Percentiles rank a stretch among this genome's conserved stretches.
Conservation (phyloP, 2,888 invertebrate genomes). For the Leptinotarsa haldemani region DNA sequence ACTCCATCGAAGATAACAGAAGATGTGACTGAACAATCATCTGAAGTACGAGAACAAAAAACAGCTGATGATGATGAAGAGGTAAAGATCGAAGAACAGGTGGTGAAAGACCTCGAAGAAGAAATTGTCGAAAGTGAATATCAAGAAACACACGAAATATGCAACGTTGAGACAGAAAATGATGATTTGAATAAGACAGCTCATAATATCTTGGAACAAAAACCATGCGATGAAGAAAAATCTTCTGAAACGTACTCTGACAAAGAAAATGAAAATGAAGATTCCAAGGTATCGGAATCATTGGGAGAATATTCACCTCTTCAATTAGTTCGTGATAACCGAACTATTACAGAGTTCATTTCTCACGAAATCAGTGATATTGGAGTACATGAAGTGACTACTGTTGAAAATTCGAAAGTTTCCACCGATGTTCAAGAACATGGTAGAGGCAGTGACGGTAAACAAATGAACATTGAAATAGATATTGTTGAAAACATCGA, state of each 20-base stretch:
- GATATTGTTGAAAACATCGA: background rate
- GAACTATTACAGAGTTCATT: slow-evolving; percentile 36
- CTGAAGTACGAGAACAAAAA: too few species aligned
- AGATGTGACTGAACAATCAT: background rate
- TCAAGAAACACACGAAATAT: background rate
- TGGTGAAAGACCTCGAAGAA: background rate
- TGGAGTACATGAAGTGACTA: slow-evolving; percentile 4
- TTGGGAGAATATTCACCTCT: background rate
- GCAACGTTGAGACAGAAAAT: background rate
- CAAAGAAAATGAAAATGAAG: background rate
- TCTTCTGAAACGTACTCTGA: background rate
- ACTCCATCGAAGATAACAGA: background rate
- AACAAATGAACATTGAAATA: background rate
- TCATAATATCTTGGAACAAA: background rate
- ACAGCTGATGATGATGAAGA: slow-evolving; percentile 37
- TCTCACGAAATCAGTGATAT: slow-evolving; percentile 36
- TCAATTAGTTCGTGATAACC: background rate
- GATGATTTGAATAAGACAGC: background rate
- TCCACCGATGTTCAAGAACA: background rate
- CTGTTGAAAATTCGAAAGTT: background rate
- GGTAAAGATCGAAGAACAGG: slow-evolving; percentile 22
- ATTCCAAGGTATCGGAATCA: background rate
- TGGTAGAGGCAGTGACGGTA: background rate
- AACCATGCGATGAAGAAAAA: background rate
- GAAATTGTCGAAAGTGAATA: too few species aligned